A percentile compares a stretch with the other conserved stretches of the same genome.
Evolutionary conservation across 1,140 invertebrate genomes (phyloP).

Genomic region (Drosophila kikkawai): DNA sequence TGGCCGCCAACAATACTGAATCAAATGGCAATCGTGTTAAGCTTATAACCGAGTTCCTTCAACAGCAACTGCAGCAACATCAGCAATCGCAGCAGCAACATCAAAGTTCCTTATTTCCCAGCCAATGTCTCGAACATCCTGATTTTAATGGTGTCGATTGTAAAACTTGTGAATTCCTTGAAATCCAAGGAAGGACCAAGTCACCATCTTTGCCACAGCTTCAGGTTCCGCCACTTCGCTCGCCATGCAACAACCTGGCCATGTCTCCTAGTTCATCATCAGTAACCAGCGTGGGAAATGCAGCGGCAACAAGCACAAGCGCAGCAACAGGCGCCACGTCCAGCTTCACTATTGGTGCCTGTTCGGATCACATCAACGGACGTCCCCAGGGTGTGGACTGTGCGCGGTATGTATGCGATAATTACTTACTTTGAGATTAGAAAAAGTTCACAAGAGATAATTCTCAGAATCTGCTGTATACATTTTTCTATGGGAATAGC

Average conservation of each 20-base stretch:
- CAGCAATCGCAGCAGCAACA: conserved; percentile 45
- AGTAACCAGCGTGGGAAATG: conserved; percentile 77
- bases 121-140: conserved; percentile 78
- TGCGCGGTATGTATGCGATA: conserved; percentile 85
- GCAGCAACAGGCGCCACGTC: conserved; percentile 34
- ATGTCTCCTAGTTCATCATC: conserved; percentile 87
- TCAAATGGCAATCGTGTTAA: conserved; percentile 72
- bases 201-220: conserved; percentile 75
- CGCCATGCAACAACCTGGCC: conserved; percentile 75
- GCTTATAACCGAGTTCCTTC: conserved; percentile 77
- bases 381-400: conserved; percentile 96
- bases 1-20: conserved; percentile 63
- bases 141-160: conserved; percentile 77
- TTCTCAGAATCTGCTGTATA: too few species aligned
- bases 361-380: conserved; percentile 97
- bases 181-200: conserved; percentile 62
- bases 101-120: conserved; percentile 65
- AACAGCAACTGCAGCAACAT: conserved; percentile 73
- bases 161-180: conserved; percentile 78
- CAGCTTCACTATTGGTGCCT: conserved; percentile 94
- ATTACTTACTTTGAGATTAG: not conserved
- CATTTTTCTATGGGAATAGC: too few species aligned
- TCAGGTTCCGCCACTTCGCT: conserved; percentile 68
- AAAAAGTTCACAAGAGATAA: too few species aligned
- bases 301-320: not conserved